These are phyloP conservation scores for Drosophila kurseongensis DNA, from an alignment of 1,140 invertebrate genomes.

Conservation along the genomic window DNA sequence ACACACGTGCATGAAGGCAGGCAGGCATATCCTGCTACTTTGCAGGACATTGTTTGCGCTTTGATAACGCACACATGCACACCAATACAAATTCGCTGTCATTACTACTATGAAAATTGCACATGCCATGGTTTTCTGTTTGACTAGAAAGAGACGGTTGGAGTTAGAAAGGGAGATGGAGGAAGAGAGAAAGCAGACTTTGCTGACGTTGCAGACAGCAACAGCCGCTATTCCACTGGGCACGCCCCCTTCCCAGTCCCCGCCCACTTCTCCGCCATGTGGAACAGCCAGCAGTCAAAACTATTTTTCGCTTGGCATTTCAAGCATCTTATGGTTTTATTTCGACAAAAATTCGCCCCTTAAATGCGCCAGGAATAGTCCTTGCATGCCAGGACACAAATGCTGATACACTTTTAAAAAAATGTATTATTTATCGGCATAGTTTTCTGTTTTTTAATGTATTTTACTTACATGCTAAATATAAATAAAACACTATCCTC, in stretches of 20 bases:
- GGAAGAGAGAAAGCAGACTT: not conserved
- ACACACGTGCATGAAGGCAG: slow-evolving; percentile 49
- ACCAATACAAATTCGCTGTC: slow-evolving; percentile 53
- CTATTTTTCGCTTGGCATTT: slow-evolving; percentile 82
- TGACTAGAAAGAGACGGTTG: slow-evolving; percentile 49
- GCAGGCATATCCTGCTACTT: slow-evolving; percentile 73
- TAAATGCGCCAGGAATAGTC: slow-evolving; percentile 73
- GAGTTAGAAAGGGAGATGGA: not conserved
- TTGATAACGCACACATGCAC: slow-evolving; percentile 65
- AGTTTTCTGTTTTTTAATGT: too few relatives aligned
- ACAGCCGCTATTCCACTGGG: slow-evolving; percentile 30
- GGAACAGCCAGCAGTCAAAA: slow-evolving; percentile 66
- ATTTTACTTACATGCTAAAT: too few relatives aligned
- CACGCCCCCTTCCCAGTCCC: not conserved
- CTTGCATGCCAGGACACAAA: slow-evolving; percentile 62
- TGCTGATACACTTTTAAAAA: slow-evolving; percentile 2
- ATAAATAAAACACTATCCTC: too few relatives aligned
- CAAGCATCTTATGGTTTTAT: slow-evolving; percentile 82
- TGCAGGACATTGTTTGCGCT: slow-evolving; percentile 80
- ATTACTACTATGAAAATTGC: slow-evolving; percentile 80
- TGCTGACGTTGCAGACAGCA: slow-evolving; percentile 48
- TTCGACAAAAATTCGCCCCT: slow-evolving; percentile 76
- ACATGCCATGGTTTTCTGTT: slow-evolving; percentile 78
- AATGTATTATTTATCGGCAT: too few relatives aligned
- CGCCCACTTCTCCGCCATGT: slow-evolving; percentile 7